Conservation (phyloP, 2,113 vertebrate species). For the Lagopus leucura region DNA sequence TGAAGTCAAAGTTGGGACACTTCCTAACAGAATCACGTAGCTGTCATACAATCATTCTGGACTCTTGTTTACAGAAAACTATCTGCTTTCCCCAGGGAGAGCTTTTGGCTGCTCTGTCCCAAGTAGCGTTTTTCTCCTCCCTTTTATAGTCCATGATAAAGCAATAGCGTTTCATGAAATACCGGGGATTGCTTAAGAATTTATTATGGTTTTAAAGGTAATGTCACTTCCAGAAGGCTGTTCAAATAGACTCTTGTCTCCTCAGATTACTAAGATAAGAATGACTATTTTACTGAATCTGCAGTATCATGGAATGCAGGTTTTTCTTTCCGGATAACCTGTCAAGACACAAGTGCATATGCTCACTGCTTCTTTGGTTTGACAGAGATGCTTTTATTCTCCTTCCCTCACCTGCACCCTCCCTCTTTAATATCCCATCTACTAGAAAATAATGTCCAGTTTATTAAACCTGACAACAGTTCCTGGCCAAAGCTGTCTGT, state of each 20-base stretch:
- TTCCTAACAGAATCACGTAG: not conserved
- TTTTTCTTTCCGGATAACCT: not conserved
- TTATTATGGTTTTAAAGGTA: not conserved
- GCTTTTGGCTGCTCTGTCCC: not conserved
- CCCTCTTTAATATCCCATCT: not conserved
- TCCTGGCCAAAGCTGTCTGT: not conserved
- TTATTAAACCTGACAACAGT: not conserved
- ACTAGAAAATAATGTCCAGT: not conserved
- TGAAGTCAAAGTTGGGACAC: constrained; percentile 2
- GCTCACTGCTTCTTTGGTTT: not conserved
- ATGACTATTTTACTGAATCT: not conserved
- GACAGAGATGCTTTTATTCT: not conserved
- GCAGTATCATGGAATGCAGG: not conserved
- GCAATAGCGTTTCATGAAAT: not conserved
- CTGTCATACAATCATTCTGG: not conserved
- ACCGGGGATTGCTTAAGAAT: not conserved
- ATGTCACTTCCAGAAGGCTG: not conserved
- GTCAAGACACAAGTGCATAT: not conserved
- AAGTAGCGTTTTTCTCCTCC: not conserved
- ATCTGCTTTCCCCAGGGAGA: not conserved
- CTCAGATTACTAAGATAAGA: not conserved
- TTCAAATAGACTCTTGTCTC: not conserved
- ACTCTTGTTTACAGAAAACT: not conserved
- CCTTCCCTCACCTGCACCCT: fast-evolving
- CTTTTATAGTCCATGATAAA: not conserved